Conservation (phyloP, 1,140 invertebrate genomes). For the Ladona fulva region DNA sequence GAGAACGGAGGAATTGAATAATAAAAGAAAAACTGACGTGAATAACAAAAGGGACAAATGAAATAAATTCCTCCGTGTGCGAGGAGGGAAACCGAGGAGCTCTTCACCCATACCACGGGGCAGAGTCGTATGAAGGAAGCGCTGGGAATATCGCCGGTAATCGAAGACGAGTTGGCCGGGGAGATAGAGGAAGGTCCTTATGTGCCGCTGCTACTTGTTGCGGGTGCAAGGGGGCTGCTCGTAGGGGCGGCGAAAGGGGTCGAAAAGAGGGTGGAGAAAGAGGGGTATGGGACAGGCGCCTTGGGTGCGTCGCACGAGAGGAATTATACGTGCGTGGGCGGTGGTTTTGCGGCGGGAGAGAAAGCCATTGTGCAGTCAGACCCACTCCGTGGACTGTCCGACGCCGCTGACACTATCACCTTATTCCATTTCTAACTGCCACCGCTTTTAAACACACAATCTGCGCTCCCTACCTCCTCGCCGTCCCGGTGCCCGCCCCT, state of each 20-base stretch:
- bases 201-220: background rate
- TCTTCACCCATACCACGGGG: background rate
- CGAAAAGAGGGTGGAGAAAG: background rate
- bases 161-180: background rate
- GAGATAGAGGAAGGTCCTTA: background rate
- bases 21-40: conserved; percentile 7
- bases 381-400: background rate
- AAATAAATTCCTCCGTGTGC: background rate
- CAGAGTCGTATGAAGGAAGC: background rate
- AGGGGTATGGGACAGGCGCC: background rate
- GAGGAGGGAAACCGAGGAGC: background rate
- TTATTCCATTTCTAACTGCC: conserved; percentile 9
- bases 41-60: conserved; percentile 3
- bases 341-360: too few relatives aligned
- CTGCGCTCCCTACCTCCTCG: too few relatives aligned
- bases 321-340: background rate
- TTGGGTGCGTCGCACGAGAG: too few relatives aligned
- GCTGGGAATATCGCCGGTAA: background rate
- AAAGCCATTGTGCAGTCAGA: background rate
- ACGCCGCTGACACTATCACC: background rate
- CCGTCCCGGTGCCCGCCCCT: too few relatives aligned
- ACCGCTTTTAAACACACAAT: conserved; percentile 9
- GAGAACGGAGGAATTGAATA: background rate
- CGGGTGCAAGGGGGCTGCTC: background rate
- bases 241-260: background rate